A percentile compares a stretch with the other conserved stretches of the same genome.
These are phyloP conservation scores for Hippoglossus hippoglossus DNA, from an alignment of 2,797 vertebrate genomes.

Conservation along the genomic window DNA sequence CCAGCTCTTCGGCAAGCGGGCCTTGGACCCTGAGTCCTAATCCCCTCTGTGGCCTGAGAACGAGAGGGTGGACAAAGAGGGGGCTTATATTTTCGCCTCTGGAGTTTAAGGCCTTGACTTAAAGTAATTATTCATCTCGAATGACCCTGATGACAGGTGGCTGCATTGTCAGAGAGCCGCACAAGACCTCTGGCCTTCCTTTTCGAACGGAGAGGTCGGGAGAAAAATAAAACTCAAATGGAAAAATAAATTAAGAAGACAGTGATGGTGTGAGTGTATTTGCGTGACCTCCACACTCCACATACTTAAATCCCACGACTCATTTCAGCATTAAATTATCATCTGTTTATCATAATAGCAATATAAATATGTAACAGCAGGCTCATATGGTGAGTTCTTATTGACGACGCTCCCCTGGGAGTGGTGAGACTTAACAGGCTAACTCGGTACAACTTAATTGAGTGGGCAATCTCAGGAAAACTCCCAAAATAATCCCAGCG, in stretches of 20 bases:
- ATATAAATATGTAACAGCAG: background rate
- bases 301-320: background rate
- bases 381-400: background rate
- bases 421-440: constrained; percentile 31
- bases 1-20: constrained; percentile 29
- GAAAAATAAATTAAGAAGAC: constrained; percentile 7
- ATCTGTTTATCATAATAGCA: constrained; percentile 23
- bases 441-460: constrained; percentile 49
- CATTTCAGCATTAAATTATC: constrained; percentile 20
- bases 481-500: constrained; percentile 1
- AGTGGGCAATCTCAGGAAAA: constrained; percentile 18
- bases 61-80: background rate
- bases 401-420: constrained; percentile 20
- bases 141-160: constrained; percentile 31
- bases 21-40: constrained; percentile 49
- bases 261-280: background rate
- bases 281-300: constrained; percentile 5
- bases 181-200: no score
- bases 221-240: background rate
- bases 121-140: constrained; percentile 59
- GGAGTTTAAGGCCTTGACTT: constrained; percentile 43
- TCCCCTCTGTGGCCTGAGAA: constrained; percentile 42
- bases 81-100: background rate
- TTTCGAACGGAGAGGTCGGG: background rate
- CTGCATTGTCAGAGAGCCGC: constrained; percentile 20